Evolutionary conservation across 2,888 invertebrate genomes (phyloP).

Genomic region (Amblyteles armatorius): DNA sequence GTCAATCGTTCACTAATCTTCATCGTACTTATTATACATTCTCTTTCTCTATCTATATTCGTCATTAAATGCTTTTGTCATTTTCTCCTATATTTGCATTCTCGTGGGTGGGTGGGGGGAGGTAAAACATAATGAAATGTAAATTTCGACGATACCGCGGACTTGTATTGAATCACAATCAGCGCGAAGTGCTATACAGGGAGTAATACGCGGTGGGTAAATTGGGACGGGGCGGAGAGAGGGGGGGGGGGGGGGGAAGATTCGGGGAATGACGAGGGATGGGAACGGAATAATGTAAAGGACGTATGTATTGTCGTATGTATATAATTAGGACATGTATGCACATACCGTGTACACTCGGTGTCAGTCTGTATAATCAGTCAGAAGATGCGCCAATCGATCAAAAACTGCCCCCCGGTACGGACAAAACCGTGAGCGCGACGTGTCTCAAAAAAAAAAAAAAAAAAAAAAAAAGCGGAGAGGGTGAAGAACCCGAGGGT

Average conservation of each 20-base stretch:
- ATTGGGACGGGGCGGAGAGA: not conserved
- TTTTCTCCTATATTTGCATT: slow-evolving; percentile 13
- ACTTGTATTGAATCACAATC: slow-evolving; percentile 36
- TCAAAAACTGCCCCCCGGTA: slow-evolving; percentile 65
- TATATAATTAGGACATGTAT: slow-evolving; percentile 73
- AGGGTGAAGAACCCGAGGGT: slow-evolving; percentile 8
- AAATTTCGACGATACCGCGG: slow-evolving; percentile 37
- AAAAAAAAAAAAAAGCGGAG: not conserved
- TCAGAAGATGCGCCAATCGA: slow-evolving; percentile 71
- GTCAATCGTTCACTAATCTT: not conserved
- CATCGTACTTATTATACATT: not conserved
- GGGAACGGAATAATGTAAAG: slow-evolving; percentile 63
- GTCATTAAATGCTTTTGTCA: slow-evolving; percentile 10
- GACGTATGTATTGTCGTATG: slow-evolving; percentile 73
- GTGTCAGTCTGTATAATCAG: slow-evolving; percentile 74
- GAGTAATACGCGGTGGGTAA: not conserved
- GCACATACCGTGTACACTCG: slow-evolving; percentile 73
- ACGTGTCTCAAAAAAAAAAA: slow-evolving; percentile 1
- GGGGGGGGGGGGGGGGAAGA: slow-evolving; percentile 2
- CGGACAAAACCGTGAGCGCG: slow-evolving; percentile 14
- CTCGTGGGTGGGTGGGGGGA: not conserved
- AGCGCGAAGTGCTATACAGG: slow-evolving; percentile 30
- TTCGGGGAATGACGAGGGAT: not conserved
- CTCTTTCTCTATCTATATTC: slow-evolving; percentile 8
- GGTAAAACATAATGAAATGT: slow-evolving; percentile 31